Conservation (phyloP, 2,888 invertebrate genomes). For the Ormyrus labotus region DNA sequence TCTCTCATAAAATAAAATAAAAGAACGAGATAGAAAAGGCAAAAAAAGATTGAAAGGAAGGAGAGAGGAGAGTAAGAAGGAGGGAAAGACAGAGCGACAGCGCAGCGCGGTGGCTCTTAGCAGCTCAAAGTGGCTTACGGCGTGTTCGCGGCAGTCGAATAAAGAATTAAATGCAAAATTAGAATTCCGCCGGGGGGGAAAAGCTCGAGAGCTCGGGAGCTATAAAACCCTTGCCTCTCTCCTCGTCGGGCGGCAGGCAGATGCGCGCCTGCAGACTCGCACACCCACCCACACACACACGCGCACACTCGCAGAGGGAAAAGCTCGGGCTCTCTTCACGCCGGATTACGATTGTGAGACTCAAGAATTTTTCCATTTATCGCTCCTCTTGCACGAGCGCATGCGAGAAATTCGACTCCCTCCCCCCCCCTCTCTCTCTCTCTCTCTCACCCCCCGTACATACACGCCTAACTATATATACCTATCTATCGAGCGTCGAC, state of each 20-base stretch:
- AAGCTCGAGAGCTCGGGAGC: slow-evolving; percentile 11
- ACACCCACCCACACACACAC: too few relatives aligned
- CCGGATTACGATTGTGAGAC: slow-evolving; percentile 71
- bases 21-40: not conserved
- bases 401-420: slow-evolving; percentile 68
- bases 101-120: slow-evolving; percentile 35
- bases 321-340: slow-evolving; percentile 55
- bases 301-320: not conserved
- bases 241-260: too few relatives aligned
- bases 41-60: not conserved
- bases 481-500: slow-evolving; percentile 18
- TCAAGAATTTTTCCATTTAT: slow-evolving; percentile 75
- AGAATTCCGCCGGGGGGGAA: slow-evolving; percentile 61
- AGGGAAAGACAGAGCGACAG: not conserved
- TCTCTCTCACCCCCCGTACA: not conserved
- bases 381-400: slow-evolving; percentile 72
- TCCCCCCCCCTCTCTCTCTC: not conserved
- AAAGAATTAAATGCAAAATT: slow-evolving; percentile 67
- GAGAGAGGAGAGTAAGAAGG: slow-evolving; percentile 1
- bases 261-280: too few relatives aligned
- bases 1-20: slow-evolving; percentile 4
- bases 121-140: slow-evolving; percentile 58
- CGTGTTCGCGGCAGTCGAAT: slow-evolving; percentile 62
- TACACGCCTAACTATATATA: not conserved
- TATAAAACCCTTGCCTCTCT: slow-evolving; percentile 61